Evolutionary conservation across 2,797 vertebrate species (phyloP).

Genomic region (Muscicapa comitata): DNA sequence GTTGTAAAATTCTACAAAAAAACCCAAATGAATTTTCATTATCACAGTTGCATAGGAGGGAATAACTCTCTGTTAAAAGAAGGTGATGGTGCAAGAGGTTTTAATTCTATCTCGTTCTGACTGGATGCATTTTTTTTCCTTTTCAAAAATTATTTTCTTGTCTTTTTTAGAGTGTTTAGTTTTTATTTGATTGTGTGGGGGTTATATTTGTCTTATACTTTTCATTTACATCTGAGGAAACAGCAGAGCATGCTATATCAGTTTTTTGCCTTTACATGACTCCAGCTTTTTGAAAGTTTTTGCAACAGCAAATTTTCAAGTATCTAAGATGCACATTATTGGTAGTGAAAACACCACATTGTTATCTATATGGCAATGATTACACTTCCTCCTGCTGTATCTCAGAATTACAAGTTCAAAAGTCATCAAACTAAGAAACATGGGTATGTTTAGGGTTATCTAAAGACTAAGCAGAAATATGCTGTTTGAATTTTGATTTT

Average conservation of each 20-base stretch:
- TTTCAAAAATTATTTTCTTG: not conserved
- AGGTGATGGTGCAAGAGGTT: not conserved
- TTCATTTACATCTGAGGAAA: not conserved
- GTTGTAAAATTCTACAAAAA: not conserved
- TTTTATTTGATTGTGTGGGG: not conserved
- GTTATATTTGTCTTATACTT: not conserved
- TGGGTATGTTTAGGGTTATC: not conserved
- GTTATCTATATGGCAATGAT: not conserved
- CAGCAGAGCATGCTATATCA: not conserved
- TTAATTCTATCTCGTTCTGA: not conserved
- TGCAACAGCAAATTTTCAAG: not conserved
- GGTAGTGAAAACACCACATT: not conserved
- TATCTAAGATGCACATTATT: not conserved
- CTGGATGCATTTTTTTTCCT: fast-evolving
- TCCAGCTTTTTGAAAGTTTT: not conserved
- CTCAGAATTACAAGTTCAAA: not conserved
- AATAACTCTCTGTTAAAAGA: not conserved
- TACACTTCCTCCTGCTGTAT: not conserved
- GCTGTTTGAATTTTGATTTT: not conserved
- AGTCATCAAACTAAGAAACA: not conserved
- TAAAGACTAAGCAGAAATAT: not conserved
- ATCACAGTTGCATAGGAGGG: not conserved
- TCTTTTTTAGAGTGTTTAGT: not conserved
- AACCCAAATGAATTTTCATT: not conserved
- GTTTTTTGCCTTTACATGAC: not conserved